Percentiles rank a stretch among this genome's conserved stretches.
phyloP scores from a whole-genome alignment of 2,888 invertebrate species.

The Lacanobia oleracea region DNA sequence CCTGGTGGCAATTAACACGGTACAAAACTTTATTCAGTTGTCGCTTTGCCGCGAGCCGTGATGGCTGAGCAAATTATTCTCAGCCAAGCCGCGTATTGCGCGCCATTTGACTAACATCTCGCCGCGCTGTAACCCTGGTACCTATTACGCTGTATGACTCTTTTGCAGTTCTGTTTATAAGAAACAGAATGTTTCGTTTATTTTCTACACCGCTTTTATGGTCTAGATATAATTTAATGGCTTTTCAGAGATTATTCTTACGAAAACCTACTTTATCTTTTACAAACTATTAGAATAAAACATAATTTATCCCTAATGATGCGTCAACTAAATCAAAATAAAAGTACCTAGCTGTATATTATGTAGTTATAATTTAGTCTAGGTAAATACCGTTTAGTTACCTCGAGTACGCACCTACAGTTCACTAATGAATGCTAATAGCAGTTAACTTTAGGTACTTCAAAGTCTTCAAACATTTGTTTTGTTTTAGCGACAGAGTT shows the following conservation, averaged over 20 bases:
- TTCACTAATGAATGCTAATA: not conserved
- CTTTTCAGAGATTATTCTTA: not conserved
- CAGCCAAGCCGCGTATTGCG: constrained; percentile 75
- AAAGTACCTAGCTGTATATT: not conserved
- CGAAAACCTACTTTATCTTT: not conserved
- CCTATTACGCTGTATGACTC: constrained; percentile 40
- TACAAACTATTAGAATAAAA: not conserved
- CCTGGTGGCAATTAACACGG: constrained; percentile 85
- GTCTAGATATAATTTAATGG: not conserved
- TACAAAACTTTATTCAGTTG: constrained; percentile 86
- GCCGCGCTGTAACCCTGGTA: constrained; percentile 60
- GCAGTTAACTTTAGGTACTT: not conserved
- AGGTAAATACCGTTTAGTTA: not conserved
- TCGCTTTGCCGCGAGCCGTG: constrained; percentile 69
- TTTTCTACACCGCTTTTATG: not conserved
- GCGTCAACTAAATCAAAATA: not conserved
- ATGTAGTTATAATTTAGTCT: not conserved
- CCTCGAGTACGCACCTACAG: no score
- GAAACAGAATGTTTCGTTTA: constrained; percentile 20
- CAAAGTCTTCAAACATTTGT: not conserved
- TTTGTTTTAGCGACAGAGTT: constrained; percentile 7
- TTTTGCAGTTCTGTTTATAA: constrained; percentile 25
- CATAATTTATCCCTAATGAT: not conserved
- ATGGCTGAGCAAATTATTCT: constrained; percentile 77
- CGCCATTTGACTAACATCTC: constrained; percentile 75